Conservation (phyloP, 2,113 vertebrate genomes). For the Oceanodroma tethys region DNA sequence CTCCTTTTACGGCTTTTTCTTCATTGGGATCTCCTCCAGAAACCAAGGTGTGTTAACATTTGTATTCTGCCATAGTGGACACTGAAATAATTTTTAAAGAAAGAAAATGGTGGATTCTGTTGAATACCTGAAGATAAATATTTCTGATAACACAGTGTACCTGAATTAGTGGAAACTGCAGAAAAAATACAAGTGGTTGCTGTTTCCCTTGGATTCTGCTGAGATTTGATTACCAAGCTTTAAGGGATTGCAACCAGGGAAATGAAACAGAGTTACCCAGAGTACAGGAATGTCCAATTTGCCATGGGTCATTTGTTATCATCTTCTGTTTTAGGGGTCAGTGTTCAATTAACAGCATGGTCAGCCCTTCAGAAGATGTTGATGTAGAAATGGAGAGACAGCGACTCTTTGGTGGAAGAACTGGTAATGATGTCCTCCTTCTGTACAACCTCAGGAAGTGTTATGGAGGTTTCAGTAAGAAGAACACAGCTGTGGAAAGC, state of each 20-base stretch:
- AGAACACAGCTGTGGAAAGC: slow-evolving; percentile 56
- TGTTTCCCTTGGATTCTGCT: background rate
- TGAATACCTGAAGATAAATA: background rate
- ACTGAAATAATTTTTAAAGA: background rate
- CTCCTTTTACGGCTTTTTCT: slow-evolving; percentile 63
- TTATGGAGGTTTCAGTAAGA: slow-evolving; percentile 45
- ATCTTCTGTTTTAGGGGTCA: slow-evolving; percentile 2
- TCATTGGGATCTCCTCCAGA: slow-evolving; percentile 61
- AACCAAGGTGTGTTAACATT: slow-evolving; percentile 48
- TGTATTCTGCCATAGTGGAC: background rate
- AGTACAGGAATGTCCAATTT: background rate
- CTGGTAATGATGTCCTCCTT: slow-evolving; percentile 63
- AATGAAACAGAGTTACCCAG: background rate
- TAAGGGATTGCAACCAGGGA: background rate
- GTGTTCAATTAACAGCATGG: background rate
- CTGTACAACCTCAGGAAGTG: slow-evolving; percentile 67
- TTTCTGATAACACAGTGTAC: background rate
- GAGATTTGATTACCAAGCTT: background rate
- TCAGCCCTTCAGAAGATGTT: slow-evolving; percentile 26
- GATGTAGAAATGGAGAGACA: slow-evolving; percentile 68
- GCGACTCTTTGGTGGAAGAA: slow-evolving; percentile 60
- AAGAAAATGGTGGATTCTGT: background rate
- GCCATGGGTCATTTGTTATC: background rate
- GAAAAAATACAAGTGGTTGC: background rate
- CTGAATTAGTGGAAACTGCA: background rate